Base-by-base conservation (phyloP, 2,113 vertebrate species). In the Glareola pratincola region DNA sequence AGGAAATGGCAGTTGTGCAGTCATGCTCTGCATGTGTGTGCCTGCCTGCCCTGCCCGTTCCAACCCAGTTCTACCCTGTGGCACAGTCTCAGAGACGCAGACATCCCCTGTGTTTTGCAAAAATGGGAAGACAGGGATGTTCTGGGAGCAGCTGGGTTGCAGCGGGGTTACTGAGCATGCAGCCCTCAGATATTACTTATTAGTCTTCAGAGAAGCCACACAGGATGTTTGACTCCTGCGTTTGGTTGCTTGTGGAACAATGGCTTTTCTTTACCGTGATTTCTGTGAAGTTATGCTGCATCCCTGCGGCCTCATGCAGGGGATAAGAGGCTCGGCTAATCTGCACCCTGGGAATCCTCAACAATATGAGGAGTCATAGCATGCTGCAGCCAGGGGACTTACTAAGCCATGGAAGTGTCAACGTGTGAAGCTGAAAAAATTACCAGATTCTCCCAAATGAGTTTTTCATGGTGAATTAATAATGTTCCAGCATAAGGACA, bases 341-440 rank as follows among this genome's bases (percentile, higher is more conserved):
- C 62, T 57, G 48, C 39, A 34, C 47, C 71, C 66, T 32, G 83
- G 86, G 94, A 85, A 94, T 73, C 51, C 83, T 94, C 91, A 60
- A 15, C 3, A 22, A 18, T 6, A 63, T 0, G 30, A 94, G 81
- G 26, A 92, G 62, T 82, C 95, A 68, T 24, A 57, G 83, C 23
- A 72, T 2, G 1, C 54, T 82, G 66, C 53, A 93, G 79, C 54
- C 78, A 90, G 74, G 75, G 73, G 54, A 94, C 67, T 69, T 73
- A 43, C 73, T 66, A 89, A 97, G 60, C 84, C 66, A 59, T 7
- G 53, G 68, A 96, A 95, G 39, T 86, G 63, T 90, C 91, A 95
- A 56, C 54, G 36, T 62, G 57, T 21, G 64, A 95, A 94, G 75
- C 3, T 63, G 64, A 90, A 50, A 47, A 96, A 88, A 85, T 90